Evolutionary conservation across 2,113 vertebrate species (phyloP).

Genomic region (Caranx melampygus): DNA sequence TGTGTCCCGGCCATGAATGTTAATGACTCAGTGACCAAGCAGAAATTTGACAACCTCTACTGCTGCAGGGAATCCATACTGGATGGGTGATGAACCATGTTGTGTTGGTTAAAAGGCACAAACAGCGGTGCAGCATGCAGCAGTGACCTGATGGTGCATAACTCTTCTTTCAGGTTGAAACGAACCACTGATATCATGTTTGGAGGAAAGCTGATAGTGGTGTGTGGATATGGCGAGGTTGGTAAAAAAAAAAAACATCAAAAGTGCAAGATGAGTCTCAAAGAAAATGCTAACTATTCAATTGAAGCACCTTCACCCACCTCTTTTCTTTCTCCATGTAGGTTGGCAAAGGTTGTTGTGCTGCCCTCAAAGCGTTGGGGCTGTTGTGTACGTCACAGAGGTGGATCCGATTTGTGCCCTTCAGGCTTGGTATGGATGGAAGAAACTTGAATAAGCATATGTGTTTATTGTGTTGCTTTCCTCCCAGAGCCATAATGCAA

Average conservation of each 20-base stretch:
- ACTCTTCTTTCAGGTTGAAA: slow-evolving; percentile 85
- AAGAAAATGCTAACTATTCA: background rate
- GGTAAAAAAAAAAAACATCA: slow-evolving; percentile 50
- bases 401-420: slow-evolving; percentile 96
- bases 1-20: slow-evolving; percentile 95
- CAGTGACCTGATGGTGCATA: slow-evolving; percentile 10
- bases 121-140: background rate
- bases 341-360: slow-evolving; percentile 95
- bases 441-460: slow-evolving; percentile 34
- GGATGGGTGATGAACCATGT: slow-evolving; percentile 85
- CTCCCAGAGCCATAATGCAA: background rate
- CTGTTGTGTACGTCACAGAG: slow-evolving; percentile 92
- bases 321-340: slow-evolving; percentile 56
- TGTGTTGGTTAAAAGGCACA: slow-evolving; percentile 9
- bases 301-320: background rate
- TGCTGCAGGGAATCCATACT: slow-evolving; percentile 95
- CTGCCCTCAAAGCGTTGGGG: slow-evolving; percentile 92
- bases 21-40: slow-evolving; percentile 95
- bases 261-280: background rate
- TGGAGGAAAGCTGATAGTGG: slow-evolving; percentile 93
- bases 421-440: slow-evolving; percentile 91
- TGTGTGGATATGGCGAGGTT: slow-evolving; percentile 95
- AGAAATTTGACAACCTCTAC: slow-evolving; percentile 97
- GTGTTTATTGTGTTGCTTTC: slow-evolving; percentile 7
- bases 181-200: slow-evolving; percentile 94